Conservation (phyloP, 2,113 vertebrate genomes). For the Copsychus sechellarum region DNA sequence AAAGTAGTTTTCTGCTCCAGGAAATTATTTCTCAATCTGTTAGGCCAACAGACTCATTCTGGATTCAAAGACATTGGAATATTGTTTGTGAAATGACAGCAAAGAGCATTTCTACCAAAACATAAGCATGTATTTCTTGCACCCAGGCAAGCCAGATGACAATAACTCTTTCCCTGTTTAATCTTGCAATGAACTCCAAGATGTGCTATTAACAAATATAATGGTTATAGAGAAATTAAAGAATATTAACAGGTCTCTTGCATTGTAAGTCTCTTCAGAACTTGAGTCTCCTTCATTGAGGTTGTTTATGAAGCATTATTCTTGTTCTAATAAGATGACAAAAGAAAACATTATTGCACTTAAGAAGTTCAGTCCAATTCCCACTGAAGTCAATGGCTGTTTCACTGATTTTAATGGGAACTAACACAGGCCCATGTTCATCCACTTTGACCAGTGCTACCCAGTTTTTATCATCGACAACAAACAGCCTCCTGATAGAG, state of each 20-base stretch:
- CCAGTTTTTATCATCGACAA: neutral
- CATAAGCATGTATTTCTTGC: neutral
- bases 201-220: neutral
- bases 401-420: neutral
- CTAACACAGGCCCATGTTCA: neutral
- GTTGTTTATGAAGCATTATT: neutral
- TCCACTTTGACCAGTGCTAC: neutral
- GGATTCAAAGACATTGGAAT: neutral
- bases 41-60: neutral
- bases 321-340: neutral
- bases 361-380: neutral
- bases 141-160: neutral
- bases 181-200: neutral
- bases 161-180: neutral
- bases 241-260: neutral
- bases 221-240: neutral
- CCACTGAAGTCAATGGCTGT: neutral
- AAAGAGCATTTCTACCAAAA: neutral
- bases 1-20: conserved; percentile 9
- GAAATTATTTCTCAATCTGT: neutral
- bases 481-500: neutral
- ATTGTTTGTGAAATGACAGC: neutral
- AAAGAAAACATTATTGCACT: neutral
- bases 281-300: neutral
- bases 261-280: neutral